A percentile compares a stretch with the other conserved stretches of the same genome.
Conservation (phyloP, 2,113 vertebrate genomes). For the Fulmarus glacialis region DNA sequence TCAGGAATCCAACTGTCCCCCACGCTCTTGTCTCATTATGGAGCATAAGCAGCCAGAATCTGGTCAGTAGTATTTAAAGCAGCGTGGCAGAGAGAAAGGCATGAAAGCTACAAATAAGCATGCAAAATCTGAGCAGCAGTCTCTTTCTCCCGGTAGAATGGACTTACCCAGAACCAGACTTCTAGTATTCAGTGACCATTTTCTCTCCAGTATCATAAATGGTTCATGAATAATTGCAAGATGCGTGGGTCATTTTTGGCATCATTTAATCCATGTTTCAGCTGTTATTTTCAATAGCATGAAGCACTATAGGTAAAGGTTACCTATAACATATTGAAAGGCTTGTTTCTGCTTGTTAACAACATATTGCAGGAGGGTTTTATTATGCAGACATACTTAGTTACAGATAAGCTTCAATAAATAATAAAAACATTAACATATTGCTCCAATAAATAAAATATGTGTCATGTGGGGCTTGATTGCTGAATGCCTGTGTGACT, state of each 20-base stretch:
- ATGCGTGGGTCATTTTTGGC: background rate
- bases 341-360: background rate
- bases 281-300: background rate
- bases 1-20: background rate
- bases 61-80: background rate
- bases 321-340: background rate
- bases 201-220: background rate
- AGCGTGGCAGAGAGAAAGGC: background rate
- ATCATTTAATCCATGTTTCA: background rate
- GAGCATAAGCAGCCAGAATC: background rate
- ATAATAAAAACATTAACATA: background rate
- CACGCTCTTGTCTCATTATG: background rate
- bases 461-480: background rate
- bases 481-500: background rate
- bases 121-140: background rate
- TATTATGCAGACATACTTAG: background rate
- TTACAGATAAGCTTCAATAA: background rate
- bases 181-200: background rate
- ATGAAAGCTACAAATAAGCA: background rate
- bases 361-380: background rate
- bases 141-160: background rate
- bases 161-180: background rate
- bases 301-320: background rate
- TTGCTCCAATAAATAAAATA: background rate
- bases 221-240: conserved; percentile 17